phyloP scores from a whole-genome alignment of 2,888 invertebrate species.

The Ligdia adustata region DNA sequence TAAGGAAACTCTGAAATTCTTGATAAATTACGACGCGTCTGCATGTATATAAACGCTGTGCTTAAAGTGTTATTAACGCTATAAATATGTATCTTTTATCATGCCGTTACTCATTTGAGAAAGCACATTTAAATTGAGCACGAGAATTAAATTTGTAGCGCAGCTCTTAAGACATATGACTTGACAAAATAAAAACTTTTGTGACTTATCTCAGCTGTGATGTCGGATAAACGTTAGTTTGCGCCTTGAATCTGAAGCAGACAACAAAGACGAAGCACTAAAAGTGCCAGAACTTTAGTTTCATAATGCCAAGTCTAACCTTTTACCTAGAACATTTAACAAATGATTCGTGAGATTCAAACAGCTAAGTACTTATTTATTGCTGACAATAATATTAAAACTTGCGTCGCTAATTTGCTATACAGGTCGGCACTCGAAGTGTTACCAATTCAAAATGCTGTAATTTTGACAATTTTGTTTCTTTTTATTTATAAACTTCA shows the following conservation, averaged over 20 bases:
- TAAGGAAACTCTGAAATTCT: constrained; percentile 60
- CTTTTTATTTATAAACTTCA: too few species aligned
- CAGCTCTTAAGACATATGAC: background rate
- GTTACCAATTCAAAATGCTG: too few species aligned
- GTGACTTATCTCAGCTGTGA: constrained; percentile 20
- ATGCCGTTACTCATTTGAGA: constrained; percentile 20
- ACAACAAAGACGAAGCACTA: constrained; percentile 24
- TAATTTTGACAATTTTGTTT: too few species aligned
- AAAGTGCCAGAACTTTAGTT: too few species aligned
- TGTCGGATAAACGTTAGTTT: constrained; percentile 22
- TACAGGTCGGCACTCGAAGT: too few species aligned
- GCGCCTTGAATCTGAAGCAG: constrained; percentile 18
- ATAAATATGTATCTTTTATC: constrained; percentile 29
- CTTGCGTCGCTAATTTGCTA: too few species aligned
- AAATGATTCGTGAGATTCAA: too few species aligned
- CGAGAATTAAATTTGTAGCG: constrained; percentile 16
- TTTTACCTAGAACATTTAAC: too few species aligned
- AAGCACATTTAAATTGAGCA: constrained; percentile 16
- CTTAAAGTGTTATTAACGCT: constrained; percentile 31
- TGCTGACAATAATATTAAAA: too few species aligned
- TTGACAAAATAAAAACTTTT: constrained; percentile 19
- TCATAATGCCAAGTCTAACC: too few species aligned
- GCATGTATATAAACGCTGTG: constrained; percentile 47
- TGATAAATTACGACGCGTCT: constrained; percentile 59
- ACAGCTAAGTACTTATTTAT: too few species aligned